Evolutionary conservation across 2,113 vertebrate species (phyloP).

Genomic region (Menidia beryllina): DNA sequence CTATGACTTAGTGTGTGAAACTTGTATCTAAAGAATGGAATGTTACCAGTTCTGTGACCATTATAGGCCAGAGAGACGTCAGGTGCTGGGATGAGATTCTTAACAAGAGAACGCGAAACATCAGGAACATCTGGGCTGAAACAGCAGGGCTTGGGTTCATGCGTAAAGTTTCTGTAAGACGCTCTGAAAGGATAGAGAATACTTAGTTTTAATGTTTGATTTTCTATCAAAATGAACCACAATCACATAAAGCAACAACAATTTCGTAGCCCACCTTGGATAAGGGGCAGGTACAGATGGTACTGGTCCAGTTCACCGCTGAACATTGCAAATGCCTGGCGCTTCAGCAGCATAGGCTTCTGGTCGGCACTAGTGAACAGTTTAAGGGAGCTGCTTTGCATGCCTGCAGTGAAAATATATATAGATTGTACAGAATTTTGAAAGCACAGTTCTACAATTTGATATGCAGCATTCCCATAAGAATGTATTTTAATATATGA

Average conservation of each 20-base stretch:
- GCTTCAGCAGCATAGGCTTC: slow-evolving; percentile 95
- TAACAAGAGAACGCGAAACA: slow-evolving; percentile 94
- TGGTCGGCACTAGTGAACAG: slow-evolving; percentile 90
- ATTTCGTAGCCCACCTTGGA: slow-evolving; percentile 84
- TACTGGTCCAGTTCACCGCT: slow-evolving; percentile 96
- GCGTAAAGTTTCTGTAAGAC: slow-evolving; percentile 92
- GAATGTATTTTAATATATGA: neutral
- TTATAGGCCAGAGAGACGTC: slow-evolving; percentile 96
- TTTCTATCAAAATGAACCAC: neutral
- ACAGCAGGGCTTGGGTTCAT: slow-evolving; percentile 87
- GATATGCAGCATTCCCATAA: no score
- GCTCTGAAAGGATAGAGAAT: slow-evolving; percentile 82
- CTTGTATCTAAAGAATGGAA: neutral
- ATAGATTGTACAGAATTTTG: slow-evolving; percentile 1
- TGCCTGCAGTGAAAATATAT: slow-evolving; percentile 80
- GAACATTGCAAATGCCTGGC: slow-evolving; percentile 95
- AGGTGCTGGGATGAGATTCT: slow-evolving; percentile 95
- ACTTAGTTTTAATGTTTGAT: neutral
- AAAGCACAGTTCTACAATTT: neutral
- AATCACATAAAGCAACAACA: neutral
- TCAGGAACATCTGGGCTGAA: slow-evolving; percentile 94
- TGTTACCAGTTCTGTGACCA: slow-evolving; percentile 96
- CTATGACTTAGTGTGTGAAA: neutral
- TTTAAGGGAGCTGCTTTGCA: slow-evolving; percentile 95
- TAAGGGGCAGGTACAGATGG: slow-evolving; percentile 94